Evolutionary conservation across 2,888 invertebrate species (phyloP).

Genomic region (Cosmopolites sordidus): DNA sequence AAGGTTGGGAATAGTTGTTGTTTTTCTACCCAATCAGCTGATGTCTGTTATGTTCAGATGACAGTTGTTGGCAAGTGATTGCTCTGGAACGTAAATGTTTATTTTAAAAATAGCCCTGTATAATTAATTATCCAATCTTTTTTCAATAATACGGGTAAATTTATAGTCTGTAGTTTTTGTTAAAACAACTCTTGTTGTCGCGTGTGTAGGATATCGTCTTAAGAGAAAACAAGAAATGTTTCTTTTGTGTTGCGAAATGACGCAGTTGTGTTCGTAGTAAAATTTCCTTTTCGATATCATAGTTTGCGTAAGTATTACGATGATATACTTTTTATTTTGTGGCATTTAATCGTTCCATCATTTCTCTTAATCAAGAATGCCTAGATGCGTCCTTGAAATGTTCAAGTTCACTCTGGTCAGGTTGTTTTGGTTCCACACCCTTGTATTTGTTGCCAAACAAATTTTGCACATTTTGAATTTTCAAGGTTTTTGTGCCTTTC

Average conservation of each 20-base stretch:
- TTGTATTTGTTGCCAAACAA: constrained; percentile 27
- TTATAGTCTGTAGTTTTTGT: constrained; percentile 1
- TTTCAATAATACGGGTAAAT: constrained; percentile 8
- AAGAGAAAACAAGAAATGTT: background rate
- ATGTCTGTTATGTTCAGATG: constrained; percentile 39
- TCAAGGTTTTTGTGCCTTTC: constrained; percentile 21
- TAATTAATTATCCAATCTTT: constrained; percentile 10
- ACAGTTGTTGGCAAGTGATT: constrained; percentile 34
- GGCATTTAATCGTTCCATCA: background rate
- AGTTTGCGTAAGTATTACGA: constrained; percentile 15
- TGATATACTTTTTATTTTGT: background rate
- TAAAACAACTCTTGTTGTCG: background rate
- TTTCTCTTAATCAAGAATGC: background rate
- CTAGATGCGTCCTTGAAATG: constrained; percentile 11
- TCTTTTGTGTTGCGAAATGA: constrained; percentile 27
- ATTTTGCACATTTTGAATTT: constrained; percentile 3
- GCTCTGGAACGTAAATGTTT: constrained; percentile 18
- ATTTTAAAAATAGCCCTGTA: constrained; percentile 18
- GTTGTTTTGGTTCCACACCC: constrained; percentile 27
- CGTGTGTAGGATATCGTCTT: background rate
- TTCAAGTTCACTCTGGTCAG: constrained; percentile 11
- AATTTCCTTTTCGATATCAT: constrained; percentile 4
- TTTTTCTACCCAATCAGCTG: constrained; percentile 40
- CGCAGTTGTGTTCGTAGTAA: constrained; percentile 22
- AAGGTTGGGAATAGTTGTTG: constrained; percentile 16